Base-by-base conservation (phyloP, 2,888 invertebrate species). In the Gonocerus acuteangulatus region DNA sequence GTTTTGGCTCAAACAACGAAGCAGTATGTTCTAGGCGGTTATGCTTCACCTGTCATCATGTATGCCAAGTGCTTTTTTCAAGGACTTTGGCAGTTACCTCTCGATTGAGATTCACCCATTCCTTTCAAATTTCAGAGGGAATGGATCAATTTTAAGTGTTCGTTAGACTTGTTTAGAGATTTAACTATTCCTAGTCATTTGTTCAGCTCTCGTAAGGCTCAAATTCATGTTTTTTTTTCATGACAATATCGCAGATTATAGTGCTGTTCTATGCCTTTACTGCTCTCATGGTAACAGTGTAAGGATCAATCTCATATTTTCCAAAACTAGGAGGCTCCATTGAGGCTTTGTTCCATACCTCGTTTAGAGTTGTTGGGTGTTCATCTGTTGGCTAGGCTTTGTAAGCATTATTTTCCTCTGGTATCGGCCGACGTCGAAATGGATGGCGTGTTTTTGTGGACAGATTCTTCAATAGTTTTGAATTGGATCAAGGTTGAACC, bases 1-100 rank as follows among this genome's bases (percentile, higher is more conserved):
- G 42, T 42, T 42, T 16, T 42, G n/a, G n/a, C n/a, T n/a, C n/a
- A n/a, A n/a, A 15, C 42, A 13, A n/a, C 42, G 16, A 42, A 15
- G 42, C n/a, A n/a, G n/a, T 44, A n/a, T n/a, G 7, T 4, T 11
- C 44, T 15, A 4, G 6, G 11, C 11, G 44, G 16, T 44, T 9
- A 32, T 32, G 32, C 39, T 39, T 16, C 21, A 16, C 18, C 21
- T 7, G 18, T 18, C 18, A 19, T 47, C 18, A 19, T 47, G 47
- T 39, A 39, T 39, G 47, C 47, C 47, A 19, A 47, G 18, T 47
- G 47, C 21, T 47, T 47, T 16, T 11, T 47, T 16, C 47, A 47
- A 18, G 4, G 11, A 4, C 18, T 47, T 47, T 9, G 21, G 9
- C 18, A 13, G 3, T 16, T 19, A 18, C 6, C 6, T 21, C 4